Base-by-base conservation (phyloP, 1,140 invertebrate genomes). In the Chymomyza costata region DNA sequence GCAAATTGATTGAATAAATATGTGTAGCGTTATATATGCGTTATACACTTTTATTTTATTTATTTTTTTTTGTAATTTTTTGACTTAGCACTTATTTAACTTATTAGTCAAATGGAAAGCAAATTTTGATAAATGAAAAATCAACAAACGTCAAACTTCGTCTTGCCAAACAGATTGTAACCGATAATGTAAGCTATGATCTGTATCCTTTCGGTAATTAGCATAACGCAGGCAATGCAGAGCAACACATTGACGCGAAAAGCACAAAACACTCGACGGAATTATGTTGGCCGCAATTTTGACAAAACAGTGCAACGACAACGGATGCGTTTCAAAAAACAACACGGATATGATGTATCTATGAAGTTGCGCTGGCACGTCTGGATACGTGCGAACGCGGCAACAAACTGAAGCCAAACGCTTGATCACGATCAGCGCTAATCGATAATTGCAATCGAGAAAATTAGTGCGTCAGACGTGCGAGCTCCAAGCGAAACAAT, bases 101-200 rank as follows among this genome's bases (percentile, higher is more conserved):
- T 51, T 41, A 37, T 47, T 41, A 28, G 46, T 14, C 38, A 37
- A 37, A 37, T 28, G 18, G 35, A 37, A 34, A 16, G 30, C 25
- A 30, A 15, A 39, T 41, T 32, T 32, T 34, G 28, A 61, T n/a
- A n/a, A n/a, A n/a, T n/a, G n/a, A 44, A 49, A 31, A 53, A 13
- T 65, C 50, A 71, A 61, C 62, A 65, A 67, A 50, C 48, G 48
- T 58, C 47, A 59, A 57, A 53, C 45, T 56, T 57, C 49, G 66
- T 73, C 64, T 83, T 83, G 81, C 81, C 81, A 65, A 83, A 83
- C 48, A 83, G 81, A 83, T 83, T 82, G 68, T 83, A 83, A 83
- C 81, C 81, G 74, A 83, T 83, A 70, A 83, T 78, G 65, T 69
- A 78, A 59, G 61, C 67, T 76, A 70, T 82, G 71, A 76, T 73